Evolutionary conservation across 2,113 vertebrate species (phyloP).

Genomic region (Hippocampus comes): DNA sequence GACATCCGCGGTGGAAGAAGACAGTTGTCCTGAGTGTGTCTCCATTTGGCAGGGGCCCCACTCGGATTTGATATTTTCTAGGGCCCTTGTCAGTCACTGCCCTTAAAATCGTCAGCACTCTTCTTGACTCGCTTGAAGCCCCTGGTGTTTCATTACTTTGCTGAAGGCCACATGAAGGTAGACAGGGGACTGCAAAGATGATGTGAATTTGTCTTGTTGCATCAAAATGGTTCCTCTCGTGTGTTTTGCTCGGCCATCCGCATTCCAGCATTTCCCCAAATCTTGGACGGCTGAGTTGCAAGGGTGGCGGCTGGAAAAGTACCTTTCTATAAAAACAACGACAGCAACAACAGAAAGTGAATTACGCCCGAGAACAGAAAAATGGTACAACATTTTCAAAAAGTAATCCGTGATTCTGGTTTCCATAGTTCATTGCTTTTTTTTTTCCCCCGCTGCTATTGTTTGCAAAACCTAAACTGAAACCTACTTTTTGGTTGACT

Average conservation of each 20-base stretch:
- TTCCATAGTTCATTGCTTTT: too few species aligned
- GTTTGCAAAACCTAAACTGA: neutral
- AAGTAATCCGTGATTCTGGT: too few species aligned
- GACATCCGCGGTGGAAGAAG: neutral
- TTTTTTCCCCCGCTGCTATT: too few species aligned
- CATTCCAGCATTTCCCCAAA: neutral
- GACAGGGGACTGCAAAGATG: too few species aligned
- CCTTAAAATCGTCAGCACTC: neutral
- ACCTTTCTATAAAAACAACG: neutral
- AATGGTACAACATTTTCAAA: too few species aligned
- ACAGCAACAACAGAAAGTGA: neutral
- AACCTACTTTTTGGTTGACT: neutral
- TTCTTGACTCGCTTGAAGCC: neutral
- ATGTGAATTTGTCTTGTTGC: neutral
- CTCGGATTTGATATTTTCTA: neutral
- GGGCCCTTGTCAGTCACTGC: neutral
- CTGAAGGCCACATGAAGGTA: neutral
- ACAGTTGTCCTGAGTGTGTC: neutral
- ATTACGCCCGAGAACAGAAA: neutral
- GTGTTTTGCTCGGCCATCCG: neutral
- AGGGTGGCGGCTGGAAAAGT: neutral
- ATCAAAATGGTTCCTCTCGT: neutral
- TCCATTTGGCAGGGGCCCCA: neutral
- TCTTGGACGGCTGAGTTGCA: neutral
- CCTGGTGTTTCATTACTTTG: neutral